Conservation (phyloP, 2,797 vertebrate species). For the Hydrocynus forskahlii region DNA sequence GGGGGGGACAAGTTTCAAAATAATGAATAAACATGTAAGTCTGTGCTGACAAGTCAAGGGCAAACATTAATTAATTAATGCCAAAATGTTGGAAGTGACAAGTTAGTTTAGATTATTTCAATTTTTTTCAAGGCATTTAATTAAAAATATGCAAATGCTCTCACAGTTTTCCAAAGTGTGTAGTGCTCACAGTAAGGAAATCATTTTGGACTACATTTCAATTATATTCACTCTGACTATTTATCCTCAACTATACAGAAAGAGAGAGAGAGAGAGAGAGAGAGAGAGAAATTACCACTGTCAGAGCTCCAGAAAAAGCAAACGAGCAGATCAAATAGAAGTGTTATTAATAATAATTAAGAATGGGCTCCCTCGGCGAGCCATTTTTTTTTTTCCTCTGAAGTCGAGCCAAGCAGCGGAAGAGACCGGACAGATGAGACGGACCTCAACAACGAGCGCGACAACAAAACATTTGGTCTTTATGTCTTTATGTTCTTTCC, state of each 20-base stretch:
- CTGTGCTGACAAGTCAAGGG: constrained; percentile 65
- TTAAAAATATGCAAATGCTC: constrained; percentile 81
- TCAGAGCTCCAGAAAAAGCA: constrained; percentile 50
- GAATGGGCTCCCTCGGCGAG: constrained; percentile 32
- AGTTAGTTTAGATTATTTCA: constrained; percentile 68
- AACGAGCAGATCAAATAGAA: constrained; percentile 55
- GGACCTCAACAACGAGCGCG: constrained; percentile 16
- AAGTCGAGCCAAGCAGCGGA: constrained; percentile 55
- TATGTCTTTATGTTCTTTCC: constrained; percentile 31
- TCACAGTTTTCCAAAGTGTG: constrained; percentile 69
- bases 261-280: constrained; percentile 11
- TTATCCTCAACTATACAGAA: constrained; percentile 51
- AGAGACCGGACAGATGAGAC: constrained; percentile 49
- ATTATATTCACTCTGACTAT: constrained; percentile 62
- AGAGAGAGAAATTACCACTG: constrained; percentile 50
- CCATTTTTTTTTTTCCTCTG: constrained; percentile 26
- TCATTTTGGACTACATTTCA: constrained; percentile 71
- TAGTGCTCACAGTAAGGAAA: constrained; percentile 72
- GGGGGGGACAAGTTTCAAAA: constrained; percentile 54
- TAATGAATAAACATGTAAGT: constrained; percentile 68
- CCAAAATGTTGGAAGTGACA: constrained; percentile 68
- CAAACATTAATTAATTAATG: constrained; percentile 72
- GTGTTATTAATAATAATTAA: constrained; percentile 60
- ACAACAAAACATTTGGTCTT: constrained; percentile 30
- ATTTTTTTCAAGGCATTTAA: constrained; percentile 71